phyloP scores from a whole-genome alignment of 2,797 vertebrate species.

The Cygnus olor region DNA sequence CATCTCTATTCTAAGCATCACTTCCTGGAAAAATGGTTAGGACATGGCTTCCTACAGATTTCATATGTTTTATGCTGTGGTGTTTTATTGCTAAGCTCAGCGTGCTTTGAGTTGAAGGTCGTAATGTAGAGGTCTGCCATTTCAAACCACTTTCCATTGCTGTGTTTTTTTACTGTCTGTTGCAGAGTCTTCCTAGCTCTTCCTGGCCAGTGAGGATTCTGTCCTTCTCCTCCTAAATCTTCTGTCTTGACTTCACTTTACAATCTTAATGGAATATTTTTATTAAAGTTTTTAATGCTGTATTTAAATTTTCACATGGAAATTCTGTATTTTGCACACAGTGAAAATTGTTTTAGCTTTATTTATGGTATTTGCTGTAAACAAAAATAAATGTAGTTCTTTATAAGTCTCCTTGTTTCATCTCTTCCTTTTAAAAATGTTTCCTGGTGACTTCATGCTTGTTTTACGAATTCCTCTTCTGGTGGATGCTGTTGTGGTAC shows the following conservation, averaged over 20 bases:
- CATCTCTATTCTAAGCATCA: not conserved
- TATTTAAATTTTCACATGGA: slow-evolving; percentile 80
- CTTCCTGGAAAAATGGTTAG: not conserved
- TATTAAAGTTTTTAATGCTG: slow-evolving; percentile 70
- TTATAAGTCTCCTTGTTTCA: slow-evolving; percentile 83
- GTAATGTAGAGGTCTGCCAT: slow-evolving; percentile 46
- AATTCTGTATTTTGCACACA: slow-evolving; percentile 85
- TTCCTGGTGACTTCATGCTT: not conserved
- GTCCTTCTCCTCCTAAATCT: slow-evolving; percentile 79
- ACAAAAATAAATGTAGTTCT: slow-evolving; percentile 91
- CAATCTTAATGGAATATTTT: slow-evolving; percentile 66
- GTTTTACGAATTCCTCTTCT: slow-evolving; percentile 16
- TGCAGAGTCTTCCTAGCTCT: slow-evolving; percentile 86
- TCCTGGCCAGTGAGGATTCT: slow-evolving; percentile 85
- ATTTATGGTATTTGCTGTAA: slow-evolving; percentile 91
- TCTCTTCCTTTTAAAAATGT: slow-evolving; percentile 80
- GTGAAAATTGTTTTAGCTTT: slow-evolving; percentile 82
- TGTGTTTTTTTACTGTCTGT: slow-evolving; percentile 81
- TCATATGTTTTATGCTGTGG: not conserved
- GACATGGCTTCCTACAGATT: not conserved
- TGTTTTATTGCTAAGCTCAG: slow-evolving; percentile 17
- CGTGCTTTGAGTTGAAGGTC: slow-evolving; percentile 40
- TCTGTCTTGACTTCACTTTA: slow-evolving; percentile 64
- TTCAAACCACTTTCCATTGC: slow-evolving; percentile 67
- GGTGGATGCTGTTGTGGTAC: slow-evolving; percentile 21